Evolutionary conservation across 2,888 invertebrate genomes (phyloP).

Genomic region (Trilocha varians): DNA sequence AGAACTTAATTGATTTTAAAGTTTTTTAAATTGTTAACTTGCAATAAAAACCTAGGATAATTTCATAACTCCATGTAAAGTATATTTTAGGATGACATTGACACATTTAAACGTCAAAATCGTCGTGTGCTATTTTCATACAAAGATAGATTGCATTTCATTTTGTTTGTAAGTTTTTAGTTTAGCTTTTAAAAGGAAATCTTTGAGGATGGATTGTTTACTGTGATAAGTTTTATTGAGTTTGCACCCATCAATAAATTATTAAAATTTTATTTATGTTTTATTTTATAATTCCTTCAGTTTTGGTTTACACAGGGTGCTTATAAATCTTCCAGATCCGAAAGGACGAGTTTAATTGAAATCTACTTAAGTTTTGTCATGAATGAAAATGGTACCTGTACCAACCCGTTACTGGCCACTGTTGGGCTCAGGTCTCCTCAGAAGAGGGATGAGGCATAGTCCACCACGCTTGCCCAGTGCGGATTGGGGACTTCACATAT

Average conservation of each 20-base stretch:
- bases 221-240: constrained; percentile 50
- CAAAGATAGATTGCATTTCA: constrained; percentile 9
- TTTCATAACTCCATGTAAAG: background rate
- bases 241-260: constrained; percentile 40
- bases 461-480: no score
- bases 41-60: background rate
- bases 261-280: constrained; percentile 19
- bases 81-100: background rate
- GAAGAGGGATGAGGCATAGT: no score
- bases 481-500: no score
- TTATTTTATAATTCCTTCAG: constrained; percentile 14
- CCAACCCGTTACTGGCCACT: no score
- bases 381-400: no score
- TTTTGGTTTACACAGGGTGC: no score
- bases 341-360: no score
- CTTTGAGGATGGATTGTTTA: constrained; percentile 20
- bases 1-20: no score
- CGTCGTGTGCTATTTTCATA: constrained; percentile 4
- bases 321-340: no score
- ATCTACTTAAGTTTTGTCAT: no score
- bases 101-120: background rate
- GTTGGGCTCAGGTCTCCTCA: no score
- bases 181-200: constrained; percentile 2
- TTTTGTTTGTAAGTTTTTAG: background rate
- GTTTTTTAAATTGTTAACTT: no score